Conservation (phyloP, 2,797 vertebrate species). For the Sebastes reedi region DNA sequence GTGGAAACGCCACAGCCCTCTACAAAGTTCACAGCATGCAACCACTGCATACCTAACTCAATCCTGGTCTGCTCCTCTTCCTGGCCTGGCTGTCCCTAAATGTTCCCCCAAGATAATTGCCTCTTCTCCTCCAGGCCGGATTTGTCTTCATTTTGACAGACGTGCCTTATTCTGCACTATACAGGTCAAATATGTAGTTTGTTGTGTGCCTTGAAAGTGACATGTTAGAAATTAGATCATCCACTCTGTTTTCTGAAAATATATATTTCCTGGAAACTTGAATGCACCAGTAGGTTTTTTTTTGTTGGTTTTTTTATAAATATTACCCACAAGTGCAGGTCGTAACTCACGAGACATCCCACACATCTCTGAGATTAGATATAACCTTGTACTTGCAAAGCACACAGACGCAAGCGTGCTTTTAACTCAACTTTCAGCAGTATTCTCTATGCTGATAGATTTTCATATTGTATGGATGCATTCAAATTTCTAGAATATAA, state of each 20-base stretch:
- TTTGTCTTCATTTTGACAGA: slow-evolving; percentile 47
- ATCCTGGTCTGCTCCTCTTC: slow-evolving; percentile 41
- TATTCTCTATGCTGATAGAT: not conserved
- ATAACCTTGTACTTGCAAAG: slow-evolving; percentile 3
- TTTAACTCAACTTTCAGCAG: not conserved
- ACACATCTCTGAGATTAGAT: not conserved
- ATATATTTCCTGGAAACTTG: not conserved
- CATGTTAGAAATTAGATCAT: not conserved
- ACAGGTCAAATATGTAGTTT: not conserved
- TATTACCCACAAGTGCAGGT: not conserved
- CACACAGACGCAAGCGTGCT: not conserved
- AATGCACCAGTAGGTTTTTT: not conserved
- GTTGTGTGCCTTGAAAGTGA: not conserved
- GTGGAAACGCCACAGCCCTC: not conserved
- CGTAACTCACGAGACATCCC: not conserved
- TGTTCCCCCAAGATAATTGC: slow-evolving; percentile 35
- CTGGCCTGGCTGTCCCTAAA: slow-evolving; percentile 45
- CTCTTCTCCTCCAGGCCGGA: slow-evolving; percentile 6
- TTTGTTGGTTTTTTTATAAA: not conserved
- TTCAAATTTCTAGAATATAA: not conserved
- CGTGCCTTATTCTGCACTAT: not conserved
- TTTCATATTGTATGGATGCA: not conserved
- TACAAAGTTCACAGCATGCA: slow-evolving; percentile 28
- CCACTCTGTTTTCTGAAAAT: not conserved
- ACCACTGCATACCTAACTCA: slow-evolving; percentile 29